Percentiles rank a stretch among this genome's conserved stretches.
Evolutionary conservation across 2,888 invertebrate genomes (phyloP).

Genomic region (Morpho helenor): DNA sequence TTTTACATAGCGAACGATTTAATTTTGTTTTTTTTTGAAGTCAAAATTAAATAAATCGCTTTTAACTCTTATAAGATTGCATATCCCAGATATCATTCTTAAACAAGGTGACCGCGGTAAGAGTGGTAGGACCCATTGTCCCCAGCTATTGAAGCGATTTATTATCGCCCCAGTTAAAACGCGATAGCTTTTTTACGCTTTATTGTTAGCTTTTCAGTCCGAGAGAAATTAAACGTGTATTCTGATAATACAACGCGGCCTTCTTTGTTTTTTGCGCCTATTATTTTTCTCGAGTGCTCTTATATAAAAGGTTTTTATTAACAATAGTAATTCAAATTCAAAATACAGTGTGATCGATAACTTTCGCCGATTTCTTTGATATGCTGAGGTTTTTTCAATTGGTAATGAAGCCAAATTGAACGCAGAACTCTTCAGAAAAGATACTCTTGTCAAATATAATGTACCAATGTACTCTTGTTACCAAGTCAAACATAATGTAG

Average conservation of each 20-base stretch:
- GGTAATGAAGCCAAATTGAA: too few species aligned
- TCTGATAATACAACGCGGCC: constrained; percentile 4
- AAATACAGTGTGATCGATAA: too few species aligned
- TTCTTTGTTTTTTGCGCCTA: constrained; percentile 5
- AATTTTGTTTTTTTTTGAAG: too few species aligned
- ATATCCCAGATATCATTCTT: neutral
- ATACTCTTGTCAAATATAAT: too few species aligned
- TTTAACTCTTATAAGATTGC: neutral
- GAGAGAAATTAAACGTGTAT: constrained; percentile 12
- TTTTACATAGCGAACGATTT: too few species aligned
- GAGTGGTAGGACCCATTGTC: constrained; percentile 17
- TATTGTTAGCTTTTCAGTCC: constrained; percentile 12
- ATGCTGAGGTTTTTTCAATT: too few species aligned
- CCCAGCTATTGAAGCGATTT: constrained; percentile 20
- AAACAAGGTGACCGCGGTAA: constrained; percentile 2
- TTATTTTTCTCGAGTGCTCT: constrained; percentile 4
- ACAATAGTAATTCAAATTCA: too few species aligned
- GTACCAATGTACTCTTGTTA: too few species aligned
- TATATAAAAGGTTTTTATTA: neutral
- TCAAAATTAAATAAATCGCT: too few species aligned
- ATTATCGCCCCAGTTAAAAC: constrained; percentile 24
- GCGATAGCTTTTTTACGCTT: constrained; percentile 20
- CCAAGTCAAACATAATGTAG: too few species aligned
- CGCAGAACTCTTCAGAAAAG: too few species aligned
- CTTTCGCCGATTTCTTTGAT: too few species aligned